Conservation (phyloP, 1,140 invertebrate genomes). For the Eueides isabella region DNA sequence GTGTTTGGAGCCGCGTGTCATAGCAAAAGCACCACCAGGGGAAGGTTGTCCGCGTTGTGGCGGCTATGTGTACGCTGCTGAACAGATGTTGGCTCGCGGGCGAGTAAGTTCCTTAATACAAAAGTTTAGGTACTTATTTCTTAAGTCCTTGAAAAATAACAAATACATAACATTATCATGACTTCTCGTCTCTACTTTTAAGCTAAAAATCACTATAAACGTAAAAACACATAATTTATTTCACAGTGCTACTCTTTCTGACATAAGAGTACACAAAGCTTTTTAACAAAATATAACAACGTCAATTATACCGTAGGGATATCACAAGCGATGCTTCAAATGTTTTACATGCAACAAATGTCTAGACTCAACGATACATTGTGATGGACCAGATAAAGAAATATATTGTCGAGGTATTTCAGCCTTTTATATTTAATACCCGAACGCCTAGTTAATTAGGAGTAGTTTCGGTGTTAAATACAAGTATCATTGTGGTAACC, state of each 20-base stretch:
- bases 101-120: conserved; percentile 85
- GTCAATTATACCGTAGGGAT: conserved; percentile 85
- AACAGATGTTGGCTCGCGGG: conserved; percentile 96
- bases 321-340: conserved; percentile 95
- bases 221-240: not conserved
- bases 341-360: conserved; percentile 94
- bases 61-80: conserved; percentile 95
- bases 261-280: conserved; percentile 16
- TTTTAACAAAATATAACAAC: conserved; percentile 32
- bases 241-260: conserved; percentile 13
- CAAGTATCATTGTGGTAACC: conserved; percentile 65
- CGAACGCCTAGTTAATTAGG: conserved; percentile 18
- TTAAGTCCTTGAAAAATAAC: not conserved
- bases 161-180: conserved; percentile 9
- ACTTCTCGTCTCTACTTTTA: conserved; percentile 1
- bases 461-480: conserved; percentile 55
- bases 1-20: conserved; percentile 86
- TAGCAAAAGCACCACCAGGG: conserved; percentile 92
- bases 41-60: conserved; percentile 95
- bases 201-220: conserved; percentile 2
- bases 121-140: not conserved
- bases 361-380: conserved; percentile 96
- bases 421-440: conserved; percentile 38
- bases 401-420: conserved; percentile 95
- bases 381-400: conserved; percentile 95